phyloP scores from a whole-genome alignment of 2,113 vertebrate genomes.

The Chlorodrepanis virens region DNA sequence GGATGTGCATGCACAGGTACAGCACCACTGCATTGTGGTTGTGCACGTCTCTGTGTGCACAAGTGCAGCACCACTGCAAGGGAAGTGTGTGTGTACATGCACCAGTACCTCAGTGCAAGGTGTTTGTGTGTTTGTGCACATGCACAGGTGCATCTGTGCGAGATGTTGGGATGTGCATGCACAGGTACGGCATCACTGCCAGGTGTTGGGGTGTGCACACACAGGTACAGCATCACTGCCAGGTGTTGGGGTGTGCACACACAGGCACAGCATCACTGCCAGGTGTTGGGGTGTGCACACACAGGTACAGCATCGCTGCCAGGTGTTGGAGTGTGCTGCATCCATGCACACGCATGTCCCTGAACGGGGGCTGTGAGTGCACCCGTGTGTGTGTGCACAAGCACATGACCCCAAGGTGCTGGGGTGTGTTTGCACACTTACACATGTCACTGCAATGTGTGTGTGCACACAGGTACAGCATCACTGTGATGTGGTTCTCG shows the following conservation, averaged over 20 bases:
- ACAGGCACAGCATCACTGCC: neutral
- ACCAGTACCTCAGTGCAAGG: too few species aligned
- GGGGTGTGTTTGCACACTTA: neutral
- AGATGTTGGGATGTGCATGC: too few species aligned
- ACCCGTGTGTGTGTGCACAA: too few species aligned
- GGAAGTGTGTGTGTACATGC: rapidly evolving
- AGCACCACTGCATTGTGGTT: neutral
- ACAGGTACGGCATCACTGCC: neutral
- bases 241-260: neutral
- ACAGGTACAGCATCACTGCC: too few species aligned
- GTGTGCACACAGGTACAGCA: rapidly evolving
- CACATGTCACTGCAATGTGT: rapidly evolving
- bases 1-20: neutral
- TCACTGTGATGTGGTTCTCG: rapidly evolving
- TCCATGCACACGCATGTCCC: neutral
- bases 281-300: too few species aligned
- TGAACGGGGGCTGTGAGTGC: neutral
- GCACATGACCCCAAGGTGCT: rapidly evolving
- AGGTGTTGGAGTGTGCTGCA: neutral
- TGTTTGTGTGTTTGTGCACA: neutral
- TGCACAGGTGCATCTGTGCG: rapidly evolving
- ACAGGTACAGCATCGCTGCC: too few species aligned
- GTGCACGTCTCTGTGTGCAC: neutral
- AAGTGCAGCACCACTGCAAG: neutral
- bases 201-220: too few species aligned